A percentile compares a stretch with the other conserved stretches of the same genome.
phyloP scores from a whole-genome alignment of 2,113 vertebrate species.

The Poeciliopsis retropinna region DNA sequence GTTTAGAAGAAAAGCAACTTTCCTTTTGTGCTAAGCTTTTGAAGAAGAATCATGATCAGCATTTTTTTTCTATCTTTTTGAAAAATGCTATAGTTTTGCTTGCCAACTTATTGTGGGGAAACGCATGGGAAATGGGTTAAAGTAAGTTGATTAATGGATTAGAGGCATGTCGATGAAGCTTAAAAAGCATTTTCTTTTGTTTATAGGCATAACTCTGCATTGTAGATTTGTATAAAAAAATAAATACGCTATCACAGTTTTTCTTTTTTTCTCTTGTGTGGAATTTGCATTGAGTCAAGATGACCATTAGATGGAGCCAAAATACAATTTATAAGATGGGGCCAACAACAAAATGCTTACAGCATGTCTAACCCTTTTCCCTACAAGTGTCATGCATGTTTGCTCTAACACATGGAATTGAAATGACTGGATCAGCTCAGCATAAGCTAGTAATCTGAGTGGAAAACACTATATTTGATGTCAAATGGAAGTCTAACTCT shows the following conservation, averaged over 20 bases:
- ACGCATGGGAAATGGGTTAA: slow-evolving; percentile 30
- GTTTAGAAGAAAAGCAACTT: slow-evolving; percentile 3
- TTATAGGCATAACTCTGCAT: slow-evolving; percentile 34
- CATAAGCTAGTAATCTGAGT: too few species aligned
- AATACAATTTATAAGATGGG: background rate
- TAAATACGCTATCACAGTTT: slow-evolving; percentile 21
- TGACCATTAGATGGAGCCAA: slow-evolving; percentile 47
- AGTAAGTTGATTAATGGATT: slow-evolving; percentile 23
- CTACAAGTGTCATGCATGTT: background rate
- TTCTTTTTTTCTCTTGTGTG: background rate
- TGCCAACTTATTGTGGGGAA: slow-evolving; percentile 25
- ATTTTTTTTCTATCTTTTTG: slow-evolving; percentile 19
- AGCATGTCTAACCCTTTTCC: background rate
- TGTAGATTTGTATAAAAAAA: slow-evolving; percentile 49
- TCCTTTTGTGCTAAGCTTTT: slow-evolving; percentile 31
- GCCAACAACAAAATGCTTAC: background rate
- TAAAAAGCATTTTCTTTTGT: background rate
- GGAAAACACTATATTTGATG: too few species aligned
- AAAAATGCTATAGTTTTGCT: slow-evolving; percentile 40
- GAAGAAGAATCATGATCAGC: slow-evolving; percentile 6
- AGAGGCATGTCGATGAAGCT: slow-evolving; percentile 2
- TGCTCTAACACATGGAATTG: background rate
- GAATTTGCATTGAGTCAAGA: background rate
- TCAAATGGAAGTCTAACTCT: too few species aligned
- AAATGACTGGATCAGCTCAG: too few species aligned